Evolutionary conservation across 2,797 vertebrate species (phyloP).

Genomic region (Malacoraja senta): DNA sequence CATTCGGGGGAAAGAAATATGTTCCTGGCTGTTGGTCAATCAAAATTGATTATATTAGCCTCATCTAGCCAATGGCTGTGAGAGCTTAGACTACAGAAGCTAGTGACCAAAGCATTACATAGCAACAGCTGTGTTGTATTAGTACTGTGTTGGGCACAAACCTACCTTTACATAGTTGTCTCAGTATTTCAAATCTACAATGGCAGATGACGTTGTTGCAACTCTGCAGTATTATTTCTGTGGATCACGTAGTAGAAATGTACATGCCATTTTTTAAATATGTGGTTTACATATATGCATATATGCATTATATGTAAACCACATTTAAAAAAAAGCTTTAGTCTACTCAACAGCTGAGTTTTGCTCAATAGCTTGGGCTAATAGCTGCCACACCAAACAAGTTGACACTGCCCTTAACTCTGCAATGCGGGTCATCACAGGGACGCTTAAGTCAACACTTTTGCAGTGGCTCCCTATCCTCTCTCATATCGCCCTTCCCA

Average conservation of each 20-base stretch:
- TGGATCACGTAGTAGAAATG: background rate
- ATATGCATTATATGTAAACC: too few species aligned
- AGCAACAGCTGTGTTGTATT: constrained; percentile 25
- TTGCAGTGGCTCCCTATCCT: too few species aligned
- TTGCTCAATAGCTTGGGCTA: too few species aligned
- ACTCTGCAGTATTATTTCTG: background rate
- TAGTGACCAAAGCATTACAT: background rate
- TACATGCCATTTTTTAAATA: background rate
- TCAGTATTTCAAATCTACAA: constrained; percentile 14
- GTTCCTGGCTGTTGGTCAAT: background rate
- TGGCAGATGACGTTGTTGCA: background rate
- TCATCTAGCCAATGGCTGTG: background rate
- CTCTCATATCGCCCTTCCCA: too few species aligned
- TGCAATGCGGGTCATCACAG: too few species aligned
- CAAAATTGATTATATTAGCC: background rate
- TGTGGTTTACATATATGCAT: background rate
- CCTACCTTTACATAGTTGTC: background rate
- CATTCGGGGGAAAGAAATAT: background rate
- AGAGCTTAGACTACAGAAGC: background rate
- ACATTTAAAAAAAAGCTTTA: too few species aligned
- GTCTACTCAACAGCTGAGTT: too few species aligned
- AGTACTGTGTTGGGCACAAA: background rate
- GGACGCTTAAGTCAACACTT: too few species aligned
- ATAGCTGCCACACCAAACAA: too few species aligned
- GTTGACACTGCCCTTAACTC: too few species aligned